A percentile compares a stretch with the other conserved stretches of the same genome.
Conservation (phyloP, 2,113 vertebrate genomes). For the Strix uralensis region DNA sequence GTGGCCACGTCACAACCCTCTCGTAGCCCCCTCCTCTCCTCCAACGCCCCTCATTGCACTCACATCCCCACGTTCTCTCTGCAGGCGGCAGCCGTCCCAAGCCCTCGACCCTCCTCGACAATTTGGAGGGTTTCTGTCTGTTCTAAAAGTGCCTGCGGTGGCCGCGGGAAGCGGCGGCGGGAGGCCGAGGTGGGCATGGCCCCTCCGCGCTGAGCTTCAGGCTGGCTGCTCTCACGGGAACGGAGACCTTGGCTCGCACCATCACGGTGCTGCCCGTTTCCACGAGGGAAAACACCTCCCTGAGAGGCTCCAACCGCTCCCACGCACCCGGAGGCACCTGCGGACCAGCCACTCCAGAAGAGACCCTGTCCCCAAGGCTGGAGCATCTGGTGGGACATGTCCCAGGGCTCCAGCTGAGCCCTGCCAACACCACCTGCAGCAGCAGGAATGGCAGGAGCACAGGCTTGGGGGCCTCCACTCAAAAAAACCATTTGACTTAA, state of each 20-base stretch:
- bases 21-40: background rate
- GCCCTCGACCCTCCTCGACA: background rate
- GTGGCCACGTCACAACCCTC: background rate
- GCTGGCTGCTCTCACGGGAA: background rate
- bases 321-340: fast-evolving
- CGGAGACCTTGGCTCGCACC: fast-evolving
- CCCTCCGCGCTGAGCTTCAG: background rate
- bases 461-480: background rate
- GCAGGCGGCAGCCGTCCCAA: background rate
- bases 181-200: fast-evolving
- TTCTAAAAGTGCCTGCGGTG: background rate
- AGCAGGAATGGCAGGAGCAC: background rate
- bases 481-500: background rate
- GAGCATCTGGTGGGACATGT: fast-evolving
- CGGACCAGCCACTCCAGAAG: background rate
- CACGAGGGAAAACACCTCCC: background rate
- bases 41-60: background rate
- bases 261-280: background rate
- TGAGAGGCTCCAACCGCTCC: background rate
- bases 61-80: background rate
- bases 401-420: background rate
- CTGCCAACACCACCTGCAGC: background rate
- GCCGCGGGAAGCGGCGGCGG: background rate
- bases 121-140: background rate
- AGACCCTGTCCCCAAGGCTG: fast-evolving